phyloP scores from a whole-genome alignment of 2,113 vertebrate species.

The Lichenostomus cassidix region DNA sequence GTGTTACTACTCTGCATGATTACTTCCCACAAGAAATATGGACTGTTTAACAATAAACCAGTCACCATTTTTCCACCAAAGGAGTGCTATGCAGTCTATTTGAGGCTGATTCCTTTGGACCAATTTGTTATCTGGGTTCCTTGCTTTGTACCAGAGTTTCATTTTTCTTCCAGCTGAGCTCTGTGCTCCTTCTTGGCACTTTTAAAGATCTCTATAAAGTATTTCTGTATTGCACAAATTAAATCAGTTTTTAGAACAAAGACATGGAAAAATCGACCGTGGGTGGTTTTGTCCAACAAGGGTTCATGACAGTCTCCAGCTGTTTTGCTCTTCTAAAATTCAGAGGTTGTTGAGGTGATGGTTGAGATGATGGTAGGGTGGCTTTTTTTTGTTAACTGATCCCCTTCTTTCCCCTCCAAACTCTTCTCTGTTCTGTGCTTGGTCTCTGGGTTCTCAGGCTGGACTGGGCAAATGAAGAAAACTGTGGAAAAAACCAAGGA shows the following conservation, averaged over 20 bases:
- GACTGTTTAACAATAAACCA: conserved; percentile 39
- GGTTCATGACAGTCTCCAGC: neutral
- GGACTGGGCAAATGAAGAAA: neutral
- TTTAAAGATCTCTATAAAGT: neutral
- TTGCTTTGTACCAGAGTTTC: neutral
- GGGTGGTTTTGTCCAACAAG: neutral
- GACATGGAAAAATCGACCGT: neutral
- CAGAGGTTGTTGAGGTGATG: neutral
- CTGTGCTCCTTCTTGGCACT: neutral
- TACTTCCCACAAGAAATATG: conserved; percentile 62
- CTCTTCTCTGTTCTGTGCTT: neutral
- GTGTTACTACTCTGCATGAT: conserved; percentile 48
- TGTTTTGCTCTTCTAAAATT: neutral
- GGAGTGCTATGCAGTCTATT: neutral
- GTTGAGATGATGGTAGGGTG: neutral
- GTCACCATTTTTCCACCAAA: conserved; percentile 9
- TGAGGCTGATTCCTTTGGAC: neutral
- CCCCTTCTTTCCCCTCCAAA: neutral
- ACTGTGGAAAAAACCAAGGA: neutral
- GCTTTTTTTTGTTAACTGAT: neutral
- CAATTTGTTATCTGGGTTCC: neutral
- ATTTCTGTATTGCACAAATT: neutral
- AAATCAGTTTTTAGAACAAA: neutral
- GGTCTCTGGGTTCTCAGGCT: neutral
- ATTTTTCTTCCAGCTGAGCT: neutral